Evolutionary conservation across 2,888 invertebrate genomes (phyloP).

Genomic region (Brachyopa scutellaris): DNA sequence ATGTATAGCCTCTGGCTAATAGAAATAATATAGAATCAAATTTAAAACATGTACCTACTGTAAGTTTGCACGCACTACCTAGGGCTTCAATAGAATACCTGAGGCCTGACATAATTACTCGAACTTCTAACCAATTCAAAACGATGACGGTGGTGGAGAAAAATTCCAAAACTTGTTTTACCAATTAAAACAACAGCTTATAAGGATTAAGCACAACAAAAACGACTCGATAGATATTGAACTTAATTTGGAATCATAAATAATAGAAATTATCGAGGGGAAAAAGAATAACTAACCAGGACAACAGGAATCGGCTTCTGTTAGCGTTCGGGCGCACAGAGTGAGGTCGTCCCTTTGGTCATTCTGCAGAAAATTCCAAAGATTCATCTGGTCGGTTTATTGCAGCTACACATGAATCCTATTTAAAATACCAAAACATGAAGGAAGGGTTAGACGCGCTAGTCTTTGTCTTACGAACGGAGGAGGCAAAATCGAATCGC

Average conservation of each 20-base stretch:
- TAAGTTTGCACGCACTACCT: slow-evolving; percentile 8
- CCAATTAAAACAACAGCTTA: neutral
- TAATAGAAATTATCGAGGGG: slow-evolving; percentile 27
- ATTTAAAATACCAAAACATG: slow-evolving; percentile 35
- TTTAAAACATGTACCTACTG: slow-evolving; percentile 17
- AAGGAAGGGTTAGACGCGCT: slow-evolving; percentile 50
- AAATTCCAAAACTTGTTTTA: slow-evolving; percentile 30
- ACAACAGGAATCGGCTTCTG: slow-evolving; percentile 25
- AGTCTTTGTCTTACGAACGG: neutral
- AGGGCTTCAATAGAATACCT: neutral
- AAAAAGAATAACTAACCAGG: slow-evolving; percentile 7
- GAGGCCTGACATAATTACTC: slow-evolving; percentile 2
- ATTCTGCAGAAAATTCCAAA: slow-evolving; percentile 24
- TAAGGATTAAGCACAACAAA: too few relatives aligned
- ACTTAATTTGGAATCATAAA: slow-evolving; percentile 55
- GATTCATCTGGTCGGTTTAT: slow-evolving; percentile 47
- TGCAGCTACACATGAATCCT: slow-evolving; percentile 29
- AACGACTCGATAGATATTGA: slow-evolving; percentile 4
- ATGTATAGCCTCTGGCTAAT: too few relatives aligned
- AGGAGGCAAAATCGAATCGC: slow-evolving; percentile 55
- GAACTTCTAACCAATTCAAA: neutral
- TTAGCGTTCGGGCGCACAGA: slow-evolving; percentile 1
- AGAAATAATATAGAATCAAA: slow-evolving; percentile 36
- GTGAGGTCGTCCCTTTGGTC: slow-evolving; percentile 11
- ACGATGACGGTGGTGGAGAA: neutral